phyloP scores from a whole-genome alignment of 2,888 invertebrate genomes.

The Scelioninae gen. 1 region DNA sequence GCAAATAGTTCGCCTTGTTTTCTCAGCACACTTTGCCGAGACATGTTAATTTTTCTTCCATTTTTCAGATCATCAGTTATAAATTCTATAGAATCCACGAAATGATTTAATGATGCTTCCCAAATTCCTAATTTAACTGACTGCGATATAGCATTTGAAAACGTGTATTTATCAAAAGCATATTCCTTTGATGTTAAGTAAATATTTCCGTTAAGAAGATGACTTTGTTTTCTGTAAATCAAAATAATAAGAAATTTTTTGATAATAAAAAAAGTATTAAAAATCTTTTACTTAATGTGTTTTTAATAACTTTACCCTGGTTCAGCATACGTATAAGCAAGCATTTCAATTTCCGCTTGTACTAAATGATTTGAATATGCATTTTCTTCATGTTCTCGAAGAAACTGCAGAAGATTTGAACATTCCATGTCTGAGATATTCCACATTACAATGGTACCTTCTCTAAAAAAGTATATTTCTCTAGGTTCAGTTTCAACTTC shows the following conservation, averaged over 20 bases:
- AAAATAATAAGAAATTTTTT: slow-evolving; percentile 6
- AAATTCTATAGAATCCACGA: slow-evolving; percentile 92
- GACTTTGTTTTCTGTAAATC: slow-evolving; percentile 84
- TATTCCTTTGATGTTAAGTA: slow-evolving; percentile 86
- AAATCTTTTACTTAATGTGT: too few relatives aligned
- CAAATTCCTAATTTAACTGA: slow-evolving; percentile 97
- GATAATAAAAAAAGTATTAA: slow-evolving; percentile 1
- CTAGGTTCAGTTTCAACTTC: slow-evolving; percentile 90
- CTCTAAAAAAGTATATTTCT: slow-evolving; percentile 95
- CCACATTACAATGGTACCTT: slow-evolving; percentile 96
- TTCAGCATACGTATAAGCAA: slow-evolving; percentile 90
- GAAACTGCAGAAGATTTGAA: slow-evolving; percentile 90
- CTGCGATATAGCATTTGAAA: slow-evolving; percentile 96
- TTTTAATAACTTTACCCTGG: too few relatives aligned
- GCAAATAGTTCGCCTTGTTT: slow-evolving; percentile 96
- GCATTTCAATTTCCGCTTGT: slow-evolving; percentile 91
- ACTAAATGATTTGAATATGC: slow-evolving; percentile 89
- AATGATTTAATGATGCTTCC: slow-evolving; percentile 94
- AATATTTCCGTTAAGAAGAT: slow-evolving; percentile 84
- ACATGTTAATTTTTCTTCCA: slow-evolving; percentile 89
- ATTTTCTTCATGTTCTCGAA: slow-evolving; percentile 88
- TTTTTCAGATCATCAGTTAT: slow-evolving; percentile 92
- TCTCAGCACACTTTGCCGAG: slow-evolving; percentile 89
- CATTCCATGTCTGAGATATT: slow-evolving; percentile 93
- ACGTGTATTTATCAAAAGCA: slow-evolving; percentile 94